phyloP scores from a whole-genome alignment of 2,113 vertebrate species.

The Colinus virginianus region DNA sequence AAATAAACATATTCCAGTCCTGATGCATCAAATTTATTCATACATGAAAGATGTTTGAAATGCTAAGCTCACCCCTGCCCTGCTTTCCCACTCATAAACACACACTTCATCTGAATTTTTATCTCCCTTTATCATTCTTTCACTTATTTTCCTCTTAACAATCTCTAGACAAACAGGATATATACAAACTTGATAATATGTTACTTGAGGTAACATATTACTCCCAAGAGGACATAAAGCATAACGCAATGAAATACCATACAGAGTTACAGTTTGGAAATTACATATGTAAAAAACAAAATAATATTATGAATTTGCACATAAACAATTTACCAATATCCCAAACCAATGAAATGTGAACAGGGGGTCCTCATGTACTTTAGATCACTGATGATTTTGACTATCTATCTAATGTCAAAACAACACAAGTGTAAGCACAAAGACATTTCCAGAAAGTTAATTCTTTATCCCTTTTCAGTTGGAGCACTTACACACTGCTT shows the following conservation, averaged over 20 bases:
- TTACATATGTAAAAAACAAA: neutral
- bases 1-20: neutral
- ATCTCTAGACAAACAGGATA: neutral
- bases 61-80: neutral
- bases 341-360: neutral
- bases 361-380: neutral
- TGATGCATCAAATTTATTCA: neutral
- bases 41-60: neutral
- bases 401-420: neutral
- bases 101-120: neutral
- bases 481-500: conserved; percentile 35
- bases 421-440: neutral
- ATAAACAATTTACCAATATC: neutral
- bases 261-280: neutral
- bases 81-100: neutral
- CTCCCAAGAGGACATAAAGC: neutral
- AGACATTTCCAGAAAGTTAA: neutral
- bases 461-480: neutral
- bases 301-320: neutral
- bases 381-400: rapidly evolving
- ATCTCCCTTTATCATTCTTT: neutral
- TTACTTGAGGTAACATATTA: neutral
- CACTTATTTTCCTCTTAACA: neutral
- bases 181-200: no score
- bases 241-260: neutral